phyloP scores from a whole-genome alignment of 2,113 vertebrate genomes.

The Sitta europaea region DNA sequence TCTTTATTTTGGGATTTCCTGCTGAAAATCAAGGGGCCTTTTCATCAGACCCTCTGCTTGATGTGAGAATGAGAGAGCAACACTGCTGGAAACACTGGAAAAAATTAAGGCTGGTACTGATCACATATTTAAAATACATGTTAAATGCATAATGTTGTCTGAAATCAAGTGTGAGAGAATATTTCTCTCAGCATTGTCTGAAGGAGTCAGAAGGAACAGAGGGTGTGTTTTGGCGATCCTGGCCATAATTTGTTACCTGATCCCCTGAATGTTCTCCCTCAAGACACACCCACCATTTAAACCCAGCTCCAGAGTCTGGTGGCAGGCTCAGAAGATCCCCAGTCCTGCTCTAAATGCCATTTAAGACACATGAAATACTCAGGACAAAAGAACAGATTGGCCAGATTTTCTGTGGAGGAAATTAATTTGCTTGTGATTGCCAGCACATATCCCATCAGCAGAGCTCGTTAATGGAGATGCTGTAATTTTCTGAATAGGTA shows the following conservation, averaged over 20 bases:
- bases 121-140: neutral
- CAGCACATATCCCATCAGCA: neutral
- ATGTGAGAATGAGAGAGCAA: neutral
- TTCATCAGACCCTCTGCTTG: neutral
- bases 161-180: neutral
- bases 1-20: neutral
- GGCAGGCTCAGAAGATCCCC: neutral
- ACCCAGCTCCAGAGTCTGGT: neutral
- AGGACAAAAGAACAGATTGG: neutral
- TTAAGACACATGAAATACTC: neutral
- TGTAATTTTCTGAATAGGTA: neutral
- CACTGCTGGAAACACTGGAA: neutral
- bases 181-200: neutral
- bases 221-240: neutral
- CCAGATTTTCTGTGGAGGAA: neutral
- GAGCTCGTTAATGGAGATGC: neutral
- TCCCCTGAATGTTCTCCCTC: neutral
- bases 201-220: neutral
- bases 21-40: constrained; percentile 11
- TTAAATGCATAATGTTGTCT: neutral
- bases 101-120: neutral
- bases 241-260: neutral
- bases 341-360: neutral
- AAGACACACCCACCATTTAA: neutral
- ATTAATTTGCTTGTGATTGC: neutral